These are phyloP conservation scores for Enteromius argenteus DNA, from an alignment of 2,797 vertebrate genomes.

Conservation along the genomic window DNA sequence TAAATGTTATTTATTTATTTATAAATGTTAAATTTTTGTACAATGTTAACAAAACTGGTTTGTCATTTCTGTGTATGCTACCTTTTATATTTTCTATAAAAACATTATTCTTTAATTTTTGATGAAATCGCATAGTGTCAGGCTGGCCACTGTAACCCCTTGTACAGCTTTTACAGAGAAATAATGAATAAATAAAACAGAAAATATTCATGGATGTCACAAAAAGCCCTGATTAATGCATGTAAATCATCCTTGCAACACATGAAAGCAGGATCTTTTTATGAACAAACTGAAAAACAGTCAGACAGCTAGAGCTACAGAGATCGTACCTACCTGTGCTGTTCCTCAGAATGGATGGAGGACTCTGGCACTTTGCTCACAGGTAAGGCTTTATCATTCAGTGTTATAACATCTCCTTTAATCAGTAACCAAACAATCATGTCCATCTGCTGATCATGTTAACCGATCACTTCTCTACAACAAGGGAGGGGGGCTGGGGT, in stretches of 20 bases:
- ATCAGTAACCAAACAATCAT: constrained; percentile 76
- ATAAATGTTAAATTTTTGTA: neutral
- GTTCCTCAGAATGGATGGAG: constrained; percentile 17
- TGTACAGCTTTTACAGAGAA: neutral
- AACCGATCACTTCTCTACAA: constrained; percentile 56
- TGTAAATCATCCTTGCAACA: neutral
- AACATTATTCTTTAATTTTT: neutral
- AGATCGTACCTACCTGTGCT: constrained; percentile 1
- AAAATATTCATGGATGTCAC: neutral
- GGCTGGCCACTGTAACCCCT: neutral
- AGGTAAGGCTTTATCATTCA: constrained; percentile 69
- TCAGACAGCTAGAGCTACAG: neutral
- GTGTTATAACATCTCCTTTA: constrained; percentile 70
- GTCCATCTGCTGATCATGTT: constrained; percentile 70
- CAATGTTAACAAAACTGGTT: too few species aligned
- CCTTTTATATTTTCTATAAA: neutral
- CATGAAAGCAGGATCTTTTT: neutral
- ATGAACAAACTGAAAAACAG: neutral
- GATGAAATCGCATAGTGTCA: neutral
- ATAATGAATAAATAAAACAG: neutral
- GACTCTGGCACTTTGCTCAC: constrained; percentile 72
- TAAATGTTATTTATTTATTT: neutral
- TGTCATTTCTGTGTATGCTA: neutral
- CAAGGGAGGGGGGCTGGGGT: neutral
- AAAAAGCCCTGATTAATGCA: too few species aligned